Percentiles rank a stretch among this genome's conserved stretches.
Conservation (phyloP, 1,140 invertebrate genomes). For the Episyrphus balteatus region DNA sequence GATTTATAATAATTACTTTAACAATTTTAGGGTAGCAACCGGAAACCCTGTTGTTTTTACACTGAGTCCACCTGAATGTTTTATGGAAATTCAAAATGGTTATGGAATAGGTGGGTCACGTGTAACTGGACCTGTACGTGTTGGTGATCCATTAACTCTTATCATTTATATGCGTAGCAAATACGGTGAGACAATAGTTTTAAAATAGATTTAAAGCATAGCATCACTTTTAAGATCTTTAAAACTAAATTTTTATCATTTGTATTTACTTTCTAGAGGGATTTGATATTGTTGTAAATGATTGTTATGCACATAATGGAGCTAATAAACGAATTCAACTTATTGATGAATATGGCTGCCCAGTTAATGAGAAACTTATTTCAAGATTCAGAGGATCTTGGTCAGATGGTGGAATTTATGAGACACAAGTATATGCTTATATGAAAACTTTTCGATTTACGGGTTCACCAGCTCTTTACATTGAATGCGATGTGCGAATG, state of each 20-base stretch:
- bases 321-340: conserved; percentile 82
- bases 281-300: conserved; percentile 92
- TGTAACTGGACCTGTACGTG: conserved; percentile 77
- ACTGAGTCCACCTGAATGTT: conserved; percentile 82
- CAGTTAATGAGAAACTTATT: conserved; percentile 85
- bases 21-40: conserved; percentile 64
- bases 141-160: conserved; percentile 82
- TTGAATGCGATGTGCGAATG: conserved; percentile 90
- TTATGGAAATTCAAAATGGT: conserved; percentile 88
- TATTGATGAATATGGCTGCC: conserved; percentile 89
- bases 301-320: conserved; percentile 89
- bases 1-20: background rate
- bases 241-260: no score
- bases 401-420: conserved; percentile 79
- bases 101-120: conserved; percentile 73
- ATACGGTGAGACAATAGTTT: conserved; percentile 54
- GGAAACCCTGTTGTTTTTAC: conserved; percentile 92
- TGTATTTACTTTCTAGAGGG: conserved; percentile 53
- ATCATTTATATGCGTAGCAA: conserved; percentile 91
- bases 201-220: background rate
- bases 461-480: conserved; percentile 83
- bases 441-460: conserved; percentile 93
- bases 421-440: conserved; percentile 87
- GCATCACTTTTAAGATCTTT: no score
- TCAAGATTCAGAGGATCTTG: conserved; percentile 85